Evolutionary conservation across 2,888 invertebrate genomes (phyloP), one percentile per base, ranked within the genome.

Genomic region (Drosophila phalerata): DNA sequence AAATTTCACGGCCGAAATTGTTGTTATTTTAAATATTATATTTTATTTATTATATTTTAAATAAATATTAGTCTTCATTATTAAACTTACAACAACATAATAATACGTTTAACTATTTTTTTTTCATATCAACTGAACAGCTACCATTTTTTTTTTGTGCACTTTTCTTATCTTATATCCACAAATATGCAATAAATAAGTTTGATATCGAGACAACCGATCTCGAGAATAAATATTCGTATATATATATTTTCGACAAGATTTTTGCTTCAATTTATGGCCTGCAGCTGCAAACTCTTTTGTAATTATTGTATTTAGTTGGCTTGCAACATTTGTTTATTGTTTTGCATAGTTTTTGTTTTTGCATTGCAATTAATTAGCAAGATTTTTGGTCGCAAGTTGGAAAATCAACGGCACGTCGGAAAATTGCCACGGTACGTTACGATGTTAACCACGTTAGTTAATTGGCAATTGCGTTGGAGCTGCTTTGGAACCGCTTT

Each of bases 401-500:
- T 5, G 47, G 32, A 38, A 52, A 66, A 51, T 40, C 32, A 57
- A 53, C 53, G 28, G 13, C 17, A 22, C 6, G 66, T 30, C 48
- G 66, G 53, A 77, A 77, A 72, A 77, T 38, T 63, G 43, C 30
- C 30, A 22, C 60, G 30, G n/a, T 38, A 32, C 45, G 53, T 34
- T 38, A 5, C 40, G 13, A 38, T 45, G 42, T 43, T 64, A 49
- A 30, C 22, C 43, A 73, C 73, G 73, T 49, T 57, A 53, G 6
- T 51, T 43, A 42, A 64, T 77, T 77, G 64, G 25, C 19, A 67
- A 62, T 52, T 56, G 75, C 69, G 65, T 34, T 55, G 40, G n/a
- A 65, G 66, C 66, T 65, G 57, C 57, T 51, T 28, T 56, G 69
- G 81, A 80, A 85, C 86, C 81, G 88, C 71, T 84, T 81, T 55